These are phyloP conservation scores for Trichoplusia ni DNA, from an alignment of 1,140 invertebrate species.

Conservation along the genomic window DNA sequence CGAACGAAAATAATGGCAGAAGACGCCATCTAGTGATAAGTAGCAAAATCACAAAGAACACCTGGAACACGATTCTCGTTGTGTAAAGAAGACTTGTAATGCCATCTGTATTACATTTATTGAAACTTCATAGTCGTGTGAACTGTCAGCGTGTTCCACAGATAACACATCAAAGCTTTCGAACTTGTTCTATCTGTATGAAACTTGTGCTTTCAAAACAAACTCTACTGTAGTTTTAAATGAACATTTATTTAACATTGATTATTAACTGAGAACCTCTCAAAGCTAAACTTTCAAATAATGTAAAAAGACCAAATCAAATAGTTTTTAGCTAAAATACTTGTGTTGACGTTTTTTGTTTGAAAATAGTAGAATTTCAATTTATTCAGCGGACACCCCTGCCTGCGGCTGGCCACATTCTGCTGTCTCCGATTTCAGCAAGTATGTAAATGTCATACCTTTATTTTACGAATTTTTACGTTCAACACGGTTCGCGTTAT, in stretches of 20 bases:
- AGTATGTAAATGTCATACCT: constrained; percentile 81
- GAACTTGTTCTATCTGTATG: no score
- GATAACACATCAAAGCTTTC: no score
- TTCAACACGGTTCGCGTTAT: constrained; percentile 41
- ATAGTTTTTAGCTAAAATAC: background rate
- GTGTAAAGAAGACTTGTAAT: no score
- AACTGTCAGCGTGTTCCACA: no score
- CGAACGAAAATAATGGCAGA: background rate
- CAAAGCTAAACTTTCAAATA: background rate
- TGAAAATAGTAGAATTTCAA: constrained; percentile 32
- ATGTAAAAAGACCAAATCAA: no score
- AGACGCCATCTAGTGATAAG: background rate
- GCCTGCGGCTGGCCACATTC: constrained; percentile 71
- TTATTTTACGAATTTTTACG: constrained; percentile 63
- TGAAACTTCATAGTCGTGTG: no score
- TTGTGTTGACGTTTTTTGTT: constrained; percentile 31
- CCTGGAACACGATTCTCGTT: no score
- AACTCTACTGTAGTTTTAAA: no score
- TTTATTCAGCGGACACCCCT: constrained; percentile 61
- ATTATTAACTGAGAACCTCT: background rate
- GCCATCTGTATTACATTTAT: no score
- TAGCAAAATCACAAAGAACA: background rate
- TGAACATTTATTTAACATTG: background rate
- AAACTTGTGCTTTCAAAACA: no score
- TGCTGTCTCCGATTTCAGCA: constrained; percentile 75